phyloP scores from a whole-genome alignment of 92 coral and sea anemone species.

The Plumapathes pennacea region DNA sequence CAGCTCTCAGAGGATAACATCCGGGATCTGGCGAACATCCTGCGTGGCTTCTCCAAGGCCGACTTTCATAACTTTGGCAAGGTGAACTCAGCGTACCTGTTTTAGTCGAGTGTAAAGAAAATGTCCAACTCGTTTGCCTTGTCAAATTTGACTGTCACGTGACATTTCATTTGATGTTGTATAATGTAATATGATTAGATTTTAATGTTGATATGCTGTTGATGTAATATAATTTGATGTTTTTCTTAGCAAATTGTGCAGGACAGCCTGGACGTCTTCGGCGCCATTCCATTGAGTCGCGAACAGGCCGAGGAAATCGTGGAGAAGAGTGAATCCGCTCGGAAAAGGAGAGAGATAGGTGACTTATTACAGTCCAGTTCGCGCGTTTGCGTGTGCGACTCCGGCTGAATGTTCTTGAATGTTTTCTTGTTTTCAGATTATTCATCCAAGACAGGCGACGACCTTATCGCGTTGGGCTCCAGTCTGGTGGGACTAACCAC shows the following conservation, averaged over 20 bases:
- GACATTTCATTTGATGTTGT: too few species aligned
- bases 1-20: constrained; percentile 31
- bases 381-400: background rate
- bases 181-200: too few species aligned
- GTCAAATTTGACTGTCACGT: too few species aligned
- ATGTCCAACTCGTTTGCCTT: too few species aligned
- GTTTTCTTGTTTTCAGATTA: constrained; percentile 31
- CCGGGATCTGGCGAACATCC: constrained; percentile 34
- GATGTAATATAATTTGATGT: background rate
- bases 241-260: constrained; percentile 23
- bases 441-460: constrained; percentile 61
- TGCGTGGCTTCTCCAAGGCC: constrained; percentile 38
- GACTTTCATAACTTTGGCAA: constrained; percentile 41
- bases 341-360: constrained; percentile 17
- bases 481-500: constrained; percentile 54
- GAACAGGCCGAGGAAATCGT: constrained; percentile 45
- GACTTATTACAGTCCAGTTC: too few species aligned
- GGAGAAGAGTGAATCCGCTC: constrained; percentile 31
- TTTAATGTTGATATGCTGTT: too few species aligned
- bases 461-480: constrained; percentile 70
- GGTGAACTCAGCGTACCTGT: constrained; percentile 7
- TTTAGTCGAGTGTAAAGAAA: background rate
- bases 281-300: constrained; percentile 26
- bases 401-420: background rate
- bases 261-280: constrained; percentile 47